Evolutionary conservation across 2,113 vertebrate species (phyloP).

Genomic region (Tonatia bakeri): DNA sequence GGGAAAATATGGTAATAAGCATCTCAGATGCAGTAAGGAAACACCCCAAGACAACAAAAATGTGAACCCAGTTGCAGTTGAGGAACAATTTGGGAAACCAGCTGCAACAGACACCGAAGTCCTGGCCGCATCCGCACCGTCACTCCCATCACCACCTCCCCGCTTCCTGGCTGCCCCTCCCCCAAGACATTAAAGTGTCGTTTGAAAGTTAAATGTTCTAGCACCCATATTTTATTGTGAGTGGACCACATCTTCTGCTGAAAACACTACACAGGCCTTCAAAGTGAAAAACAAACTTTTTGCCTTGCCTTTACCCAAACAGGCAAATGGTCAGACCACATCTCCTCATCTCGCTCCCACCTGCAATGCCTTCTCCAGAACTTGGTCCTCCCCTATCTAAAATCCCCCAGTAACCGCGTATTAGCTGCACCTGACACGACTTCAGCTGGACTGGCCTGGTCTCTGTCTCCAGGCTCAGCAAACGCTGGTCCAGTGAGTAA

Average conservation of each 20-base stretch:
- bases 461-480: background rate
- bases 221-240: background rate
- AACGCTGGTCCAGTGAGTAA: background rate
- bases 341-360: background rate
- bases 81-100: background rate
- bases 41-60: background rate
- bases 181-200: background rate
- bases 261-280: background rate
- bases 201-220: background rate
- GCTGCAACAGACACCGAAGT: background rate
- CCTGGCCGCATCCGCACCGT: background rate
- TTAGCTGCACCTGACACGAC: background rate
- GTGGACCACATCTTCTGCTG: background rate
- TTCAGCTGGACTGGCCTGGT: background rate
- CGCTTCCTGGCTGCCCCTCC: background rate
- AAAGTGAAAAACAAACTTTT: background rate
- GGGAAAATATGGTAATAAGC: rapidly evolving
- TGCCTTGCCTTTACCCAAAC: background rate
- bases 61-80: background rate
- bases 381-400: background rate
- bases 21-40: background rate
- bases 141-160: background rate
- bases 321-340: background rate
- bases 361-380: background rate
- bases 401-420: background rate